These are phyloP conservation scores for Rhadina sibilatrix DNA, from an alignment of 2,113 vertebrate species.

Conservation along the genomic window DNA sequence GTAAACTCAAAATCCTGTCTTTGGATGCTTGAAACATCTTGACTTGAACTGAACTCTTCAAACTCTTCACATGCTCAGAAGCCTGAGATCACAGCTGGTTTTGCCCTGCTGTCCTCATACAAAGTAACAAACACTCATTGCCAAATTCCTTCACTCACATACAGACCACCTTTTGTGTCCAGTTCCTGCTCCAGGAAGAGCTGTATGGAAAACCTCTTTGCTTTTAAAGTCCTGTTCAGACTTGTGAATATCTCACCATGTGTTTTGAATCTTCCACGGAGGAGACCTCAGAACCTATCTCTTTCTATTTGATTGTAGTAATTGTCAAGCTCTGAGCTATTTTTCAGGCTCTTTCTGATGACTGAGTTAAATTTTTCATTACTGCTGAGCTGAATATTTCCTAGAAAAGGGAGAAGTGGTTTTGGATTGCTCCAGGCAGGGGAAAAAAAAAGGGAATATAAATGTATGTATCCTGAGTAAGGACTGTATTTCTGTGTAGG, in stretches of 20 bases:
- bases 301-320: neutral
- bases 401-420: neutral
- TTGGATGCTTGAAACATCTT: neutral
- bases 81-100: neutral
- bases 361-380: neutral
- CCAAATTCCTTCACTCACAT: neutral
- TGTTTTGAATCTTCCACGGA: neutral
- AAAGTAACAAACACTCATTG: neutral
- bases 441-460: neutral
- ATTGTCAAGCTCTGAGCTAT: neutral
- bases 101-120: neutral
- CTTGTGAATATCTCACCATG: neutral
- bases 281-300: neutral
- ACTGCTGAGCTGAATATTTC: neutral
- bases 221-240: neutral
- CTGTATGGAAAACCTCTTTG: neutral
- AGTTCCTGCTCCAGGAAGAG: neutral
- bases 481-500: neutral
- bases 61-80: neutral
- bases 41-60: neutral
- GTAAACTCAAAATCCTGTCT: neutral
- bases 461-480: neutral
- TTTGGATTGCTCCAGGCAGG: neutral
- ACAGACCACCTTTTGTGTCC: neutral
- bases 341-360: neutral